Conservation (phyloP, 2,113 vertebrate species). For the Muntiacus muntjak region DNA sequence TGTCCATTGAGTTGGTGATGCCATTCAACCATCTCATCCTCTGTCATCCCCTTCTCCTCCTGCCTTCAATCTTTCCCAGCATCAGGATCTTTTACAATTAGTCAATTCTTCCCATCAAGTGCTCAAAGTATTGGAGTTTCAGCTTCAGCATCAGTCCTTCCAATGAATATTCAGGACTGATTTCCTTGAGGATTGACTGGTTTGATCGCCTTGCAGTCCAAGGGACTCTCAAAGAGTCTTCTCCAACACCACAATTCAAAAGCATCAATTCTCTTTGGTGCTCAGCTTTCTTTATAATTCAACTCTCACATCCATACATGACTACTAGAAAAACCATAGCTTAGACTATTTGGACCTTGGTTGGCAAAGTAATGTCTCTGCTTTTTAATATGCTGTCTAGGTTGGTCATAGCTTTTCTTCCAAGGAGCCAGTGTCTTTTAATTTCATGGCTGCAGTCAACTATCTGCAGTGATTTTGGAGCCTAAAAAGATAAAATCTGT, state of each 20-base stretch:
- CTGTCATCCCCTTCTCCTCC: background rate
- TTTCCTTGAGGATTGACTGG: background rate
- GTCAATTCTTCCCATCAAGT: background rate
- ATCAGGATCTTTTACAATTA: background rate
- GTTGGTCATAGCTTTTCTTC: background rate
- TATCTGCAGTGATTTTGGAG: background rate
- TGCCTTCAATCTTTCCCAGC: background rate
- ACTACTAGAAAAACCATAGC: background rate
- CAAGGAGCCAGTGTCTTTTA: background rate
- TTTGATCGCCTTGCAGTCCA: background rate
- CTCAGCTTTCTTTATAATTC: background rate
- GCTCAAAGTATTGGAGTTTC: background rate
- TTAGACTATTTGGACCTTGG: background rate
- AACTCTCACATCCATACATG: background rate
- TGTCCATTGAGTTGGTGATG: background rate
- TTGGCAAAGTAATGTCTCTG: background rate
- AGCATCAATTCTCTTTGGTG: background rate
- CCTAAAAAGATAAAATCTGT: background rate
- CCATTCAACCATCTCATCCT: background rate
- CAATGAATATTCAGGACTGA: background rate
- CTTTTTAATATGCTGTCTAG: background rate
- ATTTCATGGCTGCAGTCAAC: background rate
- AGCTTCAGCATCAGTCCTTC: background rate
- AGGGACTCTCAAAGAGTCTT: background rate
- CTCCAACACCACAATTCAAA: background rate